Evolutionary conservation across 2,797 vertebrate genomes (phyloP), one percentile per base, ranked within the genome.

Genomic region (Macrochelys suwanniensis): DNA sequence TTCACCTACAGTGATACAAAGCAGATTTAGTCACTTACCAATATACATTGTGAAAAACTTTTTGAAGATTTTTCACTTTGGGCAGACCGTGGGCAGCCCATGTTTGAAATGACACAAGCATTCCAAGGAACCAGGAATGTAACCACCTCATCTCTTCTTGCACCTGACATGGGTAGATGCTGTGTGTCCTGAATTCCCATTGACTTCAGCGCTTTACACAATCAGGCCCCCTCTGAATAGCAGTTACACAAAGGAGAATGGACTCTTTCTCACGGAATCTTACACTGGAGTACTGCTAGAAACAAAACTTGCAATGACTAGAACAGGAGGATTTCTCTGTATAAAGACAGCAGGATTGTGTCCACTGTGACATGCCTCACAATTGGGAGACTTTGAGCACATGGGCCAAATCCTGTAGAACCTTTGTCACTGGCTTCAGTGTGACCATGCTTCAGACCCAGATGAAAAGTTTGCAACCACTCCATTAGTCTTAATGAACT

Each of bases 301-400:
- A 28, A 57, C n/a, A 33, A 82, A 65, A 85, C 7, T 25, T 19
- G 10, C 42, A 45, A 11, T 33, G 49, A 50, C 28, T 51, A 50
- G 76, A 74, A 47, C 85, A 56, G 21, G 45, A 2, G 37, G 10
- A n/a, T n/a, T 78, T n/a, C 51, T 33, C 13, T 92, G 12, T 9
- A 76, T 31, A 56, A 56, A 47, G 5, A 9, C n/a, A 42, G 28
- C 21, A 0, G 2, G 12, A 61, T 12, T 82, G 8, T 1, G 0
- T 51, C 25, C 21, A n/a, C n/a, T 23, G 28, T 61, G 87, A 81
- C 2, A 51, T 0, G 0, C 26, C 88, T 31, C 71, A 80, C 11
- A 45, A 42, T 6, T 45, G 42, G 71, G 71, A 74, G 78, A 88
- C 21, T 25, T 80, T 8, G 9, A 61, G 81, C 47, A 88, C 50